Evolutionary conservation across 2,113 vertebrate species (phyloP), one percentile per base, ranked within the genome.

Genomic region (Scortum barcoo): DNA sequence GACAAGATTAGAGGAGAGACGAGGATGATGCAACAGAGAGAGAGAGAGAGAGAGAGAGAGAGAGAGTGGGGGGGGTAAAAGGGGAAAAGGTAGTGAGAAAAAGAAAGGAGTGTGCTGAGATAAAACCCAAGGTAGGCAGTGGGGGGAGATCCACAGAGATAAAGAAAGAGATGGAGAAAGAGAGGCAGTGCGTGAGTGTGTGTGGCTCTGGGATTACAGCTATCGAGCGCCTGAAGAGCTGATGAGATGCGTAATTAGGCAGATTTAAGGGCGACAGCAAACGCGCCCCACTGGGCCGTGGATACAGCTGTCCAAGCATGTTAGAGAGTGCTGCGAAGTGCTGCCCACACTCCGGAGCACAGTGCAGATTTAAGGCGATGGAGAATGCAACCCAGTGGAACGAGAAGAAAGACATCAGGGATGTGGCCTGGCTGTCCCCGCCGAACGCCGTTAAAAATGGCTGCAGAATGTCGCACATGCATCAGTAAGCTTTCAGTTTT

Each of bases 231-330:
- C 75, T 87, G 82, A 74, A 61, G 81, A 87, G 81, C 79, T 87
- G 86, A 93, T 76, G 91, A 90, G 88, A 92, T 77, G 90, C 83
- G 67, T 94, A 92, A 94, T 95, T 93, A 93, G 81, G 74, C 80
- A 90, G 93, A 91, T 93, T 91, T 89, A 84, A 88, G 84, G 85
- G 86, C 76, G 85, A 89, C 83, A 63, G 80, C 16, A 40, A 92
- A 65, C 9, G 62, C 60, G 44, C 76, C 88, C 72, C 80, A 78
- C 72, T 84, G 91, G 88, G 89, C 85, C 42, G 7, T 69, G 83
- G 86, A 83, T 89, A 63, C 90, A 87, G 83, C 88, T 88, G 90
- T 89, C 88, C 87, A 77, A 87, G 88, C 80, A 3, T 48, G 84
- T 92, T 87, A 89, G 73, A 36, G 76, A 75, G 78, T 4, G 76